Evolutionary conservation across 2,797 vertebrate genomes (phyloP).

Genomic region (Anniella stebbinsi): DNA sequence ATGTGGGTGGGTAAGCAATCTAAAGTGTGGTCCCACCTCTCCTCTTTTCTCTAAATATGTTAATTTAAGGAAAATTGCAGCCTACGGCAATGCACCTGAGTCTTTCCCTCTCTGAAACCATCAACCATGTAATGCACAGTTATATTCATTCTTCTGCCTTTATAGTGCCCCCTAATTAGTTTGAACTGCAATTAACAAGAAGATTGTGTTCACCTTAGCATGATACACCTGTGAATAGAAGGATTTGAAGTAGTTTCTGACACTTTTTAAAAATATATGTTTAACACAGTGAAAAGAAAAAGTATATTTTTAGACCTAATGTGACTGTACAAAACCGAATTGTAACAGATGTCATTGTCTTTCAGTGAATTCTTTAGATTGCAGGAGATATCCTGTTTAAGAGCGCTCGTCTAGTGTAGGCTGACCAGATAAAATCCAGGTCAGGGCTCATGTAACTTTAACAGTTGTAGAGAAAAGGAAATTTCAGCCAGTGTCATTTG

Average conservation of each 20-base stretch:
- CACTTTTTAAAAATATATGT: constrained; percentile 4
- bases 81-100: constrained; percentile 70
- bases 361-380: not conserved
- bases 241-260: constrained; percentile 54
- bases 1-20: constrained; percentile 65
- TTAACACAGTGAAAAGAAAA: not conserved
- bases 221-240: constrained; percentile 74
- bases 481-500: no score
- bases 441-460: no score
- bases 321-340: constrained; percentile 18
- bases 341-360: constrained; percentile 48
- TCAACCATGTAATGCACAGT: constrained; percentile 75
- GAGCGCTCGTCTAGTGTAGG: no score
- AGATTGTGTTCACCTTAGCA: constrained; percentile 72
- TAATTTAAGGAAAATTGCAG: constrained; percentile 74
- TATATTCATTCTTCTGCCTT: constrained; percentile 76
- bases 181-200: constrained; percentile 78
- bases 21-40: constrained; percentile 72
- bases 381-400: not conserved
- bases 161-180: constrained; percentile 75
- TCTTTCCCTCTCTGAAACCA: constrained; percentile 75
- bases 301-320: not conserved
- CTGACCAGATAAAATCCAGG: no score
- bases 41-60: constrained; percentile 69
- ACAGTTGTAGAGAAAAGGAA: no score